Evolutionary conservation across 53 echinoderm and acorn worm genomes (phyloP).

Genomic region (Holothuria scabra): DNA sequence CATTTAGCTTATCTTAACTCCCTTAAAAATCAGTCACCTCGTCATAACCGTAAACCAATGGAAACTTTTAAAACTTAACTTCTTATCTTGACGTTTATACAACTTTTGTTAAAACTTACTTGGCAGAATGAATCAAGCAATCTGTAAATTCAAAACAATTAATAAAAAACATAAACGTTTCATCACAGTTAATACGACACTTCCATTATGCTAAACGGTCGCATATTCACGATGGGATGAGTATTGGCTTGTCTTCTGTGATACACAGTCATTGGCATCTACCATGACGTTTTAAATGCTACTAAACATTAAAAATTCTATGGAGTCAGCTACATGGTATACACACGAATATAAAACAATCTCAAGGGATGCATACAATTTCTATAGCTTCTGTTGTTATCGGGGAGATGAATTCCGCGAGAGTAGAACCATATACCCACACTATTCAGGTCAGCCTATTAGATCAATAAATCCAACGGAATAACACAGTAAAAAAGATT

Average conservation of each 20-base stretch:
- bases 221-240: no score
- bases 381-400: background rate
- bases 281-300: slow-evolving; percentile 19
- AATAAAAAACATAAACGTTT: no score
- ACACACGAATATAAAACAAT: background rate
- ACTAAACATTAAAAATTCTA: slow-evolving; percentile 3
- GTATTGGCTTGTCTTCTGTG: background rate
- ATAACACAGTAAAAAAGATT: slow-evolving; percentile 21
- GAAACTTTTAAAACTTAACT: no score
- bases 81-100: no score
- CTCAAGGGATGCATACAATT: background rate
- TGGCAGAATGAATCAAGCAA: no score
- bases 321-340: background rate
- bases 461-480: slow-evolving; percentile 20
- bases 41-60: no score
- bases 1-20: no score
- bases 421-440: slow-evolving; percentile 29
- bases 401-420: slow-evolving; percentile 14
- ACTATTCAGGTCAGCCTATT: slow-evolving; percentile 21
- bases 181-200: no score
- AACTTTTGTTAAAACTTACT: no score
- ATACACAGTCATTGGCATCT: slow-evolving; percentile 6
- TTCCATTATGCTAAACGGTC: no score
- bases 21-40: no score
- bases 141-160: no score